A percentile compares a stretch with the other conserved stretches of the same genome.
phyloP scores from a whole-genome alignment of 2,888 invertebrate genomes.

The Lypha dubia region DNA sequence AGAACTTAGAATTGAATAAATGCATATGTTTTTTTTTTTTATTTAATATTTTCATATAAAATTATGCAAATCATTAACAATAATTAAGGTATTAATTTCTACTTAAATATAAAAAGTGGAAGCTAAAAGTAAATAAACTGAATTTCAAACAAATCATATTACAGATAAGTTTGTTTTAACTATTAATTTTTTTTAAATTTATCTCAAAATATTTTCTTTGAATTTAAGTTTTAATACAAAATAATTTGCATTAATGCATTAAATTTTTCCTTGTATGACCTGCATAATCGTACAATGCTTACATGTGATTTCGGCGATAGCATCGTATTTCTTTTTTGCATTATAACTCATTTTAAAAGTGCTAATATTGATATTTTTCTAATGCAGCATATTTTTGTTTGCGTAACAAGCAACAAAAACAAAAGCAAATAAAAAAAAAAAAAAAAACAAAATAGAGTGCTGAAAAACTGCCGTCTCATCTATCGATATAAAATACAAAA shows the following conservation, averaged over 20 bases:
- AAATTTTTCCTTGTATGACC: background rate
- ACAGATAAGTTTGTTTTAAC: no score
- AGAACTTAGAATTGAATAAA: background rate
- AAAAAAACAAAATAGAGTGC: background rate
- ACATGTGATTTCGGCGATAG: slow-evolving; percentile 22
- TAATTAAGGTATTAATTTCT: background rate
- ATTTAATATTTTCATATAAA: slow-evolving; percentile 1
- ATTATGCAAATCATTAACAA: slow-evolving; percentile 9
- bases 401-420: no score
- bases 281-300: slow-evolving; percentile 1
- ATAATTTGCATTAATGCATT: background rate
- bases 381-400: slow-evolving; percentile 2
- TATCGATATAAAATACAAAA: background rate
- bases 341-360: slow-evolving; percentile 21
- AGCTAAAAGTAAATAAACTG: background rate
- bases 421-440: no score
- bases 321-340: background rate
- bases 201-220: no score
- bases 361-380: slow-evolving; percentile 9
- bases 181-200: background rate
- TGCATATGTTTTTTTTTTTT: background rate
- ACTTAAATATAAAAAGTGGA: background rate
- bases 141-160: no score
- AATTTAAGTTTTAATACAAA: no score
- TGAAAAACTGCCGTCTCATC: background rate